Conservation (phyloP, 1,140 invertebrate species). For the Venustaconcha ellipsiformis region DNA sequence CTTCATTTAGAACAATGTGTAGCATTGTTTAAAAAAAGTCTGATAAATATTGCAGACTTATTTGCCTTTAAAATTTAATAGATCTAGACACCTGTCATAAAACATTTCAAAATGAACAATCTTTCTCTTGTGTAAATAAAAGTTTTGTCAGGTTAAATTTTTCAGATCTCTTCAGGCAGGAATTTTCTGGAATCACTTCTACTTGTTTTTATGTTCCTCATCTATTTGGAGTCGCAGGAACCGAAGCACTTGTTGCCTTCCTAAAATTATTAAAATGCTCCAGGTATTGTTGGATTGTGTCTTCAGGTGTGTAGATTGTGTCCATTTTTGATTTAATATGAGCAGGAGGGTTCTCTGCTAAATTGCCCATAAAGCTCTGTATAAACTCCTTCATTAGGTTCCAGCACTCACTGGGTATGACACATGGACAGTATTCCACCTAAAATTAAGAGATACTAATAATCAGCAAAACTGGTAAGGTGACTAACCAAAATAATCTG, state of each 20-base stretch:
- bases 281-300: conserved; percentile 94
- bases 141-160: too few relatives aligned
- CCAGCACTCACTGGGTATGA: conserved; percentile 89
- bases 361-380: conserved; percentile 89
- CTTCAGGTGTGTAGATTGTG: conserved; percentile 82
- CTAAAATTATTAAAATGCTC: conserved; percentile 93
- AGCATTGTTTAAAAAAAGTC: too few relatives aligned
- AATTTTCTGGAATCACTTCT: too few relatives aligned
- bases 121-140: too few relatives aligned
- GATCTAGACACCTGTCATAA: too few relatives aligned
- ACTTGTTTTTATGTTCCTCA: too few relatives aligned
- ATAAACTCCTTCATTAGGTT: conserved; percentile 92
- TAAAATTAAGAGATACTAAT: conserved; percentile 65
- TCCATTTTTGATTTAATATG: conserved; percentile 81
- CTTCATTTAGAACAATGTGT: too few relatives aligned
- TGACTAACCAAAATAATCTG: not conserved
- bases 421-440: conserved; percentile 93
- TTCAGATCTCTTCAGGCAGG: too few relatives aligned
- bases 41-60: too few relatives aligned
- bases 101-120: too few relatives aligned
- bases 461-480: not conserved
- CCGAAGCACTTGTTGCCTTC: conserved; percentile 73
- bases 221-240: too few relatives aligned
- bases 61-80: too few relatives aligned
- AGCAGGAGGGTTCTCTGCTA: conserved; percentile 67